Evolutionary conservation across 2,888 invertebrate genomes (phyloP).

Genomic region (Apantesis nais): DNA sequence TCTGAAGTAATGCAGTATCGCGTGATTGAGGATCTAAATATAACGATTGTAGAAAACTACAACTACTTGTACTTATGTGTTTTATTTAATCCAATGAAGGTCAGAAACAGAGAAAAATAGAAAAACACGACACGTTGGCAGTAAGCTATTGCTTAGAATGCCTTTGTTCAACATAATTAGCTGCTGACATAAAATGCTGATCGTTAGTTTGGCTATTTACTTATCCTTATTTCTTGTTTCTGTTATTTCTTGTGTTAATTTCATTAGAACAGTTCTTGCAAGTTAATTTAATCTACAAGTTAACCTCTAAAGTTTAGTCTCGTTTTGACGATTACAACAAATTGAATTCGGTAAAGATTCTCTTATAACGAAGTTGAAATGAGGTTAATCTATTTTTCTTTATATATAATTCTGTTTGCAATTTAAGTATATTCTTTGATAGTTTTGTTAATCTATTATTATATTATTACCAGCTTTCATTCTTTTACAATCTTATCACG

Average conservation of each 20-base stretch:
- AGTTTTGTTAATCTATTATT: too few species aligned
- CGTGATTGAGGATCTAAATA: slow-evolving; percentile 19
- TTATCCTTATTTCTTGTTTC: background rate
- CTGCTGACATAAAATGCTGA: background rate
- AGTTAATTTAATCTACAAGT: background rate
- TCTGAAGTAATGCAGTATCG: slow-evolving; percentile 24
- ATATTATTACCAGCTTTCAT: background rate
- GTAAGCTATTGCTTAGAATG: background rate
- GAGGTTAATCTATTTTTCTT: background rate
- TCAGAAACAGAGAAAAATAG: background rate
- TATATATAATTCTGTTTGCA: too few species aligned
- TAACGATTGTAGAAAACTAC: background rate
- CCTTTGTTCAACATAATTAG: background rate
- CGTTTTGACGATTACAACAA: background rate
- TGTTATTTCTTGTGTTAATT: background rate
- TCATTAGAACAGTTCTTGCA: background rate
- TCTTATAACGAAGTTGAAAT: background rate
- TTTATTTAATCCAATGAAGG: background rate
- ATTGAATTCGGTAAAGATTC: background rate
- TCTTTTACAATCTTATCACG: background rate
- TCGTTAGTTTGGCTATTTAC: background rate
- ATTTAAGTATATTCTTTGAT: too few species aligned
- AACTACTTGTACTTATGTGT: background rate
- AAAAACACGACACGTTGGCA: background rate
- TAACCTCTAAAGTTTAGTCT: too few species aligned